phyloP scores from a whole-genome alignment of 2,797 vertebrate species.

The Echiichthys vipera region DNA sequence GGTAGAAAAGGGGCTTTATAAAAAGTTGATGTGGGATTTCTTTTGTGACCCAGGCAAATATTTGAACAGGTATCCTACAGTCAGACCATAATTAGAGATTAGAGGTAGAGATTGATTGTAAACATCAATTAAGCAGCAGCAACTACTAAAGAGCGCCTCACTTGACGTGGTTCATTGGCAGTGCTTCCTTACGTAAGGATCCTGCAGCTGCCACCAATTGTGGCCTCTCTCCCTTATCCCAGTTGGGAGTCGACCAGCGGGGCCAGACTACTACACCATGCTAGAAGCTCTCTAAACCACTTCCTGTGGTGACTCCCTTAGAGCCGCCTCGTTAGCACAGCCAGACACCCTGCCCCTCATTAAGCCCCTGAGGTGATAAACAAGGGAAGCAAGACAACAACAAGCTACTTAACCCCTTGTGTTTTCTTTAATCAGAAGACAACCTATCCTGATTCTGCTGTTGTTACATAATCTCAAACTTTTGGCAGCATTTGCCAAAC shows the following conservation, averaged over 20 bases:
- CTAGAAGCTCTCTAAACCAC: slow-evolving; percentile 68
- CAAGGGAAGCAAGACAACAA: slow-evolving; percentile 74
- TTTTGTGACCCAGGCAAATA: slow-evolving; percentile 7
- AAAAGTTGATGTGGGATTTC: slow-evolving; percentile 1
- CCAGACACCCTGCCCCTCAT: slow-evolving; percentile 76
- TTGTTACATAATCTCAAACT: slow-evolving; percentile 51
- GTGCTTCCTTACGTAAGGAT: slow-evolving; percentile 56
- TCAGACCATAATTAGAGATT: slow-evolving; percentile 33
- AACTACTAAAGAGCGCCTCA: slow-evolving; percentile 20
- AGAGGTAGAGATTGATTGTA: slow-evolving; percentile 23
- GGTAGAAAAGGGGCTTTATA: too few species aligned
- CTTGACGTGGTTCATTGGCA: slow-evolving; percentile 25
- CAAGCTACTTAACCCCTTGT: slow-evolving; percentile 57
- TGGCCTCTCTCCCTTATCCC: slow-evolving; percentile 58
- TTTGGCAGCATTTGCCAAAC: slow-evolving; percentile 44
- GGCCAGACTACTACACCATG: slow-evolving; percentile 50
- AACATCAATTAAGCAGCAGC: slow-evolving; percentile 42
- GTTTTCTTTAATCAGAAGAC: slow-evolving; percentile 32
- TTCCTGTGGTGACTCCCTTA: slow-evolving; percentile 75
- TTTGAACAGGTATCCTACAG: slow-evolving; percentile 10
- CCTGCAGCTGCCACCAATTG: slow-evolving; percentile 64
- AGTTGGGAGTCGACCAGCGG: slow-evolving; percentile 52
- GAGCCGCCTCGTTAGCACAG: slow-evolving; percentile 63
- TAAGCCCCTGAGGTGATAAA: slow-evolving; percentile 72
- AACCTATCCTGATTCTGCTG: slow-evolving; percentile 21